Conservation (phyloP, 2,888 invertebrate genomes). For the Cryptus armator region DNA sequence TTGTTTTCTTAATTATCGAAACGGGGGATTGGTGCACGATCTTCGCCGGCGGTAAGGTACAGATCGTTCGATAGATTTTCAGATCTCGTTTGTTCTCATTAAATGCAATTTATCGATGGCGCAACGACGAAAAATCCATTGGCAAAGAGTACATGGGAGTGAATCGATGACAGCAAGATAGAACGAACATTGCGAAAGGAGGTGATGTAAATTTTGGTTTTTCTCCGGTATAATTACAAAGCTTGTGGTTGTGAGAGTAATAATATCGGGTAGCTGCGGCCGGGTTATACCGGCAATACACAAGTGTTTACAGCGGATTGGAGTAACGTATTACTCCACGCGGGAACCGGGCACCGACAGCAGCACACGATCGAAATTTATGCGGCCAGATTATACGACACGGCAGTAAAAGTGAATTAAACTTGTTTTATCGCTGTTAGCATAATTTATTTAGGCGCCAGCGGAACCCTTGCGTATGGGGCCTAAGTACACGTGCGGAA, state of each 20-base stretch:
- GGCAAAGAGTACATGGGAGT: neutral
- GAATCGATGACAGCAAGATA: neutral
- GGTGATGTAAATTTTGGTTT: neutral
- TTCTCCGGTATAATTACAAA: constrained; percentile 21
- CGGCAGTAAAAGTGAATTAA: constrained; percentile 82
- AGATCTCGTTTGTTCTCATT: constrained; percentile 40
- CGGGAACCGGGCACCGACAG: constrained; percentile 25
- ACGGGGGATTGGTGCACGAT: constrained; percentile 21
- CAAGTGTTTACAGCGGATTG: constrained; percentile 31
- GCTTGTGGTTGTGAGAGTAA: constrained; percentile 15
- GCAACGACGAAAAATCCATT: neutral
- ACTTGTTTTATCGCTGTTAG: constrained; percentile 78
- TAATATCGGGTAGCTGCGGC: neutral
- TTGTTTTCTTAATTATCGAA: constrained; percentile 42
- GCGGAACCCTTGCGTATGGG: constrained; percentile 51
- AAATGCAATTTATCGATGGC: constrained; percentile 6
- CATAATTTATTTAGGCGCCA: constrained; percentile 78
- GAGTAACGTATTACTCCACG: constrained; percentile 50
- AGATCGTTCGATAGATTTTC: constrained; percentile 33
- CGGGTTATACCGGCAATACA: constrained; percentile 42
- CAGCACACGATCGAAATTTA: constrained; percentile 76
- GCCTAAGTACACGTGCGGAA: constrained; percentile 55
- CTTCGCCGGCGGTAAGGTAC: constrained; percentile 40
- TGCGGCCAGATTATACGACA: constrained; percentile 78
- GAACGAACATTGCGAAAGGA: constrained; percentile 8